Conservation (phyloP, 2,113 vertebrate genomes). For the Falco punctatus region DNA sequence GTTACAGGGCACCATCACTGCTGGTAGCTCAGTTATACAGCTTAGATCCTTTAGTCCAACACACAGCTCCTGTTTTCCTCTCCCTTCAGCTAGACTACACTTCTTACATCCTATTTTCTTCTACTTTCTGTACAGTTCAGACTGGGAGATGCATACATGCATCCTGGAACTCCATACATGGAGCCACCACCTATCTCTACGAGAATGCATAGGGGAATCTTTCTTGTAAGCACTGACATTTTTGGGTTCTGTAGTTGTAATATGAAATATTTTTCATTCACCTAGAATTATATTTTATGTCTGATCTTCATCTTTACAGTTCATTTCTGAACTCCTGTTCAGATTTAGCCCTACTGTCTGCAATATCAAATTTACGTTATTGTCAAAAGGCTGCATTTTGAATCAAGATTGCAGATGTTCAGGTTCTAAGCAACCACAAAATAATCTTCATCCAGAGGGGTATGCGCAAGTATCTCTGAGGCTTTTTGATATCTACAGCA, state of each 20-base stretch:
- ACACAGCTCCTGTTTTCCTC: too few relatives aligned
- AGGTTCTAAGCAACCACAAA: neutral
- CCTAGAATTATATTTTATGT: neutral
- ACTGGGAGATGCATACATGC: too few relatives aligned
- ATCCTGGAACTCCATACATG: too few relatives aligned
- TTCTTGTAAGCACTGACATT: neutral
- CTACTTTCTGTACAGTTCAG: too few relatives aligned
- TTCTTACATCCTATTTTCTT: too few relatives aligned
- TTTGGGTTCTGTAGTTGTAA: neutral
- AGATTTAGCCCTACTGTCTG: neutral
- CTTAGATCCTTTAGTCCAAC: too few relatives aligned
- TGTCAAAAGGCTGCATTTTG: slow-evolving; percentile 21
- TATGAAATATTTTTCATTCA: neutral
- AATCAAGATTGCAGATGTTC: slow-evolving; percentile 5
- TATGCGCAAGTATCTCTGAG: neutral
- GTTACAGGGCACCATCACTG: too few relatives aligned
- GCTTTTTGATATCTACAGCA: neutral
- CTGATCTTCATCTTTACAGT: neutral
- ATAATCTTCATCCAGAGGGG: neutral
- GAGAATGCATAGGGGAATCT: neutral
- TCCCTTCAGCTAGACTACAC: too few relatives aligned
- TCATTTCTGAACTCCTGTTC: neutral
- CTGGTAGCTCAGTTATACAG: too few relatives aligned
- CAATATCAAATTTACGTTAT: slow-evolving; percentile 15
- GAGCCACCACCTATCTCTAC: neutral